A percentile compares a stretch with the other conserved stretches of the same genome.
Evolutionary conservation across 2,113 vertebrate species (phyloP).

Genomic region (Ovis aries): ARS-UI_Ramb_v3.0 NC_056065.1:45321001-45321500

Average conservation of each 20-base stretch:
- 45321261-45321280: background rate
- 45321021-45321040: rapidly evolving
- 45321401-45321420: background rate
- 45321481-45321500: background rate
- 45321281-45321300: background rate
- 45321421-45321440: background rate
- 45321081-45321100: background rate
- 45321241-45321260: rapidly evolving
- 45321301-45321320: background rate
- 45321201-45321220: background rate
- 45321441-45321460: background rate
- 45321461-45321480: background rate
- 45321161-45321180: background rate
- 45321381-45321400: background rate
- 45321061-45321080: background rate
- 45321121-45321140: background rate
- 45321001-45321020: background rate
- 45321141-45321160: background rate
- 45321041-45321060: background rate
- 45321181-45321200: background rate
- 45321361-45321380: background rate
- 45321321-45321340: background rate
- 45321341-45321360: background rate
- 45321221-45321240: background rate
- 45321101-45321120: background rate